These are phyloP conservation scores for Thryonomys swinderianus DNA, from an alignment of 2,113 vertebrate species.

Conservation along the genomic window DNA sequence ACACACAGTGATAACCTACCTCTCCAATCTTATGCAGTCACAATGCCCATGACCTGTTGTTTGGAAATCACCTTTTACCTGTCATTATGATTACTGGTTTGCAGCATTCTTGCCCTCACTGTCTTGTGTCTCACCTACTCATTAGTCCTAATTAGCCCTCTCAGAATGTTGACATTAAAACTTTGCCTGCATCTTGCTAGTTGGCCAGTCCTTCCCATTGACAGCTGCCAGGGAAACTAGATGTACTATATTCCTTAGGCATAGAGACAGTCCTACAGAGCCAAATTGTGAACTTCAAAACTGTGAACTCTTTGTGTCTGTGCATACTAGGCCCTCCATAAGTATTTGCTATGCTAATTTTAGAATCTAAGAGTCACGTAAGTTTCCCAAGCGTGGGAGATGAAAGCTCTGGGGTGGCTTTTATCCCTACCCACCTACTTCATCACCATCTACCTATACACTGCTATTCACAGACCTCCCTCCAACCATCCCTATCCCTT, in stretches of 20 bases:
- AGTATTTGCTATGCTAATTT: neutral
- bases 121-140: neutral
- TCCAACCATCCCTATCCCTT: neutral
- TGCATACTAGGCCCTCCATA: neutral
- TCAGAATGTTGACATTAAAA: neutral
- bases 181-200: neutral
- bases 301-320: neutral
- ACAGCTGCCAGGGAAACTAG: neutral
- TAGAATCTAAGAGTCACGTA: neutral
- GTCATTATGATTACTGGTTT: neutral
- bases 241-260: neutral
- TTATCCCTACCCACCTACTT: neutral
- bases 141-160: neutral
- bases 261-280: neutral
- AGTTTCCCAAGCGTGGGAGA: neutral
- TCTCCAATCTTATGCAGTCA: neutral
- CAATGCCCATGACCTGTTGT: too few relatives aligned
- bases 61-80: neutral
- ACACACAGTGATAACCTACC: neutral
- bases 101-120: neutral
- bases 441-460: neutral
- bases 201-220: neutral
- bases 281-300: neutral
- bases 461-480: neutral
- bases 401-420: neutral